These are phyloP conservation scores for Tiaroga cobitis DNA, from an alignment of 2,797 vertebrate genomes.

Conservation along the genomic window DNA sequence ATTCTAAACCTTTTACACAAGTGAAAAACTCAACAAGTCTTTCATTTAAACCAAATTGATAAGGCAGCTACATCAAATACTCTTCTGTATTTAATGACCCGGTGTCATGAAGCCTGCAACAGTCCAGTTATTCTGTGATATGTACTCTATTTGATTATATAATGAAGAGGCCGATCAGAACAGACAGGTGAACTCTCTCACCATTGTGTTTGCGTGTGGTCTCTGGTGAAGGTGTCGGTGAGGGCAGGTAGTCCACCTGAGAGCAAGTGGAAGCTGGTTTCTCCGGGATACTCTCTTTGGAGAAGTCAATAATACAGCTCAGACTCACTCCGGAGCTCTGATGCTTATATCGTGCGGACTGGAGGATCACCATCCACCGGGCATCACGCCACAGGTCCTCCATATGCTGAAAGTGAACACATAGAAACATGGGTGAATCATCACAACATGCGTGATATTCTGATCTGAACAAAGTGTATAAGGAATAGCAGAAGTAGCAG, in stretches of 20 bases:
- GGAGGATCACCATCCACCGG: constrained; percentile 92
- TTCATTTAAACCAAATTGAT: not conserved
- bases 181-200: constrained; percentile 61
- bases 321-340: constrained; percentile 84
- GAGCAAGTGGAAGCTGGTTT: constrained; percentile 79
- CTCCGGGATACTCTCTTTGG: constrained; percentile 72
- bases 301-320: constrained; percentile 82
- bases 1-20: not conserved
- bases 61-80: not conserved
- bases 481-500: not conserved
- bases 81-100: not conserved
- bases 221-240: constrained; percentile 84
- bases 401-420: constrained; percentile 80
- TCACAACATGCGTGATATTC: not conserved
- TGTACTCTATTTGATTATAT: not conserved
- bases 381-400: constrained; percentile 92
- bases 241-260: constrained; percentile 85
- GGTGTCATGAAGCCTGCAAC: not conserved
- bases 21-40: not conserved
- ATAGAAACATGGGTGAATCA: not conserved
- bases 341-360: constrained; percentile 91
- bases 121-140: not conserved
- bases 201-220: constrained; percentile 80
- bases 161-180: not conserved
- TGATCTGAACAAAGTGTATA: not conserved